Conservation (phyloP, 2,888 invertebrate genomes). For the Scrobipalpa costella region DNA sequence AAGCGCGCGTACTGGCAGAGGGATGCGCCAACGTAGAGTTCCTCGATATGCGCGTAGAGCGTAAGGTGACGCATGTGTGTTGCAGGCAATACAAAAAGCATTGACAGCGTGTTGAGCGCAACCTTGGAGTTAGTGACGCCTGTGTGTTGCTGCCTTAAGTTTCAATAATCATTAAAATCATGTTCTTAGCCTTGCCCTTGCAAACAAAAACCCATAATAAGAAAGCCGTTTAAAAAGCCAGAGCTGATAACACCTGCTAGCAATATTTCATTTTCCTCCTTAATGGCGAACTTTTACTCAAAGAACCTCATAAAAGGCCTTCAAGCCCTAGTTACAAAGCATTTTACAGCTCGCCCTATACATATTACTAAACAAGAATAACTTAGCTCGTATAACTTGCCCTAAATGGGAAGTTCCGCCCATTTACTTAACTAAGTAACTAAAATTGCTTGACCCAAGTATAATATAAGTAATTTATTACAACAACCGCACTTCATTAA, state of each 20-base stretch:
- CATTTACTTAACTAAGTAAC: constrained; percentile 12
- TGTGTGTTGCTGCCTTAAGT: too few relatives aligned
- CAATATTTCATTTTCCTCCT: not conserved
- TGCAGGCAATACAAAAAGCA: too few relatives aligned
- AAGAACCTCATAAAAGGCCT: not conserved
- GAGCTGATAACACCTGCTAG: not conserved
- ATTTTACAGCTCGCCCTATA: not conserved
- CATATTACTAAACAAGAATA: not conserved
- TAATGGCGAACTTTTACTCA: not conserved
- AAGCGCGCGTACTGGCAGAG: too few relatives aligned
- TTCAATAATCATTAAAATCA: too few relatives aligned
- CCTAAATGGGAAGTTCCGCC: constrained; percentile 1
- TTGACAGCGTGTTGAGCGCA: too few relatives aligned
- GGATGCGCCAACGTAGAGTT: too few relatives aligned
- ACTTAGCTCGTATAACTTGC: constrained; percentile 11
- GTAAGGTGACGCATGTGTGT: too few relatives aligned
- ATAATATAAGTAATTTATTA: constrained; percentile 14
- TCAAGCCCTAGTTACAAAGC: not conserved
- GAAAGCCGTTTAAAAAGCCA: not conserved
- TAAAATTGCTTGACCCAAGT: constrained; percentile 16
- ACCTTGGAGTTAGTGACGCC: too few relatives aligned
- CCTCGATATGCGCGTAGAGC: too few relatives aligned
- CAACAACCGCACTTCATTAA: not conserved
- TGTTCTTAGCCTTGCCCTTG: too few relatives aligned
- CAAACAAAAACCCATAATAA: not conserved